Base-by-base conservation (phyloP, 2,113 vertebrate species). In the Trematomus loennbergii region DNA sequence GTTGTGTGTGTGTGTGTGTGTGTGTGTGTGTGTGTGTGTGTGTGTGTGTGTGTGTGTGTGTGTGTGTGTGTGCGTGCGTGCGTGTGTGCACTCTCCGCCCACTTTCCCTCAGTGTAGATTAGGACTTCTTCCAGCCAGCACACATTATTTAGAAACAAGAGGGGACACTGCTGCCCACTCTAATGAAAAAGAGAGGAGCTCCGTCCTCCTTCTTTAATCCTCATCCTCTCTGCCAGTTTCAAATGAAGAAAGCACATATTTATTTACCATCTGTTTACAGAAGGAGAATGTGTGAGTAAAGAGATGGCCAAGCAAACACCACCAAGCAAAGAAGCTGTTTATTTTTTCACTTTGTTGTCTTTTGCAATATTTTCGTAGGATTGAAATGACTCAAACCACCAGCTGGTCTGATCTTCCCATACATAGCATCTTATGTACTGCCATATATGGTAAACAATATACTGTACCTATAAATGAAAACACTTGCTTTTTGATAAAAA, bases 161-260 rank as follows among this genome's bases (percentile, higher is more conserved):
- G 60, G 33, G 73, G 85, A 84, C 64, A 70, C 29, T 87, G 78
- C 65, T 62, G 64, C 85, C 74, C 73, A 83, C 68, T 73, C 63
- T 50, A 73, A 33, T 57, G 43, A 46, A 43, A 60, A 46, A 11
- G 16, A 76, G 33, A 65, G 49, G 45, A 43, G 12, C 65, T 54
- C 33, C 9, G 0, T 61, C 67, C 67, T 53, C 53, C 58, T 49
- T 60, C 33, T 78, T 70, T n/a, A 17, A 49, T 49, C n/a, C 17
- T 43, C 4, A 18, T 53, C 45, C 53, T 65, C 18, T 25, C n/a
- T 76, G 78, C 36, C 75, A 72, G 36, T 45, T 59, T 68, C 20
- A 33, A n/a, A 71, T 18, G 13, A 9, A 60, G 63, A 71, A 59
- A 40, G 12, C 58, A 54, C 43, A 79, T 43, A 58, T 83, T 69